A percentile compares a stretch with the other conserved stretches of the same genome.
phyloP scores from a whole-genome alignment of 2,113 vertebrate genomes.

The Gambusia holbrooki region DNA sequence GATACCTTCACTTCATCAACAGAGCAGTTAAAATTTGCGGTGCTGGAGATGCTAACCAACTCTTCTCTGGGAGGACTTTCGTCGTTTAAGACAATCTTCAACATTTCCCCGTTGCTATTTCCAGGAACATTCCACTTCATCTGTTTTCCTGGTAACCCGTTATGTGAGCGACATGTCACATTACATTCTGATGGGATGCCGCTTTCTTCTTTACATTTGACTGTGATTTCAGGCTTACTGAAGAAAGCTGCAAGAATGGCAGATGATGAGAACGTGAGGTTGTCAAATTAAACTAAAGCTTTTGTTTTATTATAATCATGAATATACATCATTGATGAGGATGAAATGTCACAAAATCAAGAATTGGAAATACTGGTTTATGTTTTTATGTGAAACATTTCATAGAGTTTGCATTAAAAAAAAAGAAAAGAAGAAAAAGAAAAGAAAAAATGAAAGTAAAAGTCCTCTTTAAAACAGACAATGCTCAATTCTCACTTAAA shows the following conservation, averaged over 20 bases:
- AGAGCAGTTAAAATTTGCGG: slow-evolving; percentile 43
- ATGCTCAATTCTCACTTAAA: no score
- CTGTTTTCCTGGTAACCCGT: slow-evolving; percentile 15
- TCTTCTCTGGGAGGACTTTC: rapidly evolving
- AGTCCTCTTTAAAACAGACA: not conserved
- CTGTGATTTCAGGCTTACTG: slow-evolving; percentile 31
- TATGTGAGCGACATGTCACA: slow-evolving; percentile 37
- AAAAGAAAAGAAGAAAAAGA: no score
- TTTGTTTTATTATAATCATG: no score
- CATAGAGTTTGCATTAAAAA: no score
- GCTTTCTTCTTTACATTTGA: rapidly evolving
- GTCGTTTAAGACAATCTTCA: not conserved
- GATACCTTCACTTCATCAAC: not conserved
- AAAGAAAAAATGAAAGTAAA: no score
- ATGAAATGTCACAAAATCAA: not conserved
- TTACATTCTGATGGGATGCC: not conserved
- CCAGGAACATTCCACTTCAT: not conserved
- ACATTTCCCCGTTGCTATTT: not conserved
- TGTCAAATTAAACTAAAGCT: not conserved
- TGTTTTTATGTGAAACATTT: no score
- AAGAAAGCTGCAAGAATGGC: slow-evolving; percentile 46
- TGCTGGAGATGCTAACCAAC: slow-evolving; percentile 31
- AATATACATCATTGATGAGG: no score
- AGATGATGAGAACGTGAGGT: not conserved
- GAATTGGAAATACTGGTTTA: not conserved